Conservation (phyloP, 2,113 vertebrate species). For the Crotalus horridus region DNA sequence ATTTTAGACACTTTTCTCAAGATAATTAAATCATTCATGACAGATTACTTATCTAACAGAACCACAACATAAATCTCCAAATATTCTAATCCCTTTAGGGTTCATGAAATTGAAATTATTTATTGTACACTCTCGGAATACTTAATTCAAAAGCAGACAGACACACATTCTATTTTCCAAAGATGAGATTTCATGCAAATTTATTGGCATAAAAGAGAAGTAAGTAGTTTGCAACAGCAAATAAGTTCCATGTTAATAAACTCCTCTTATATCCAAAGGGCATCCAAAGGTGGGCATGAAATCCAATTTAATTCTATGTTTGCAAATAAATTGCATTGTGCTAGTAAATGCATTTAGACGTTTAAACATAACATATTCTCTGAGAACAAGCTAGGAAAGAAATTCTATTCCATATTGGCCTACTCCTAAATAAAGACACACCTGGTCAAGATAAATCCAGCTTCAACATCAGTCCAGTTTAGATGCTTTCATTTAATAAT, state of each 20-base stretch:
- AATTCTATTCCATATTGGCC: not conserved
- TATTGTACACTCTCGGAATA: constrained; percentile 41
- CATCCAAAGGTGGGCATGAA: not conserved
- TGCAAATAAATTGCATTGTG: not conserved
- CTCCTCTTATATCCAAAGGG: not conserved
- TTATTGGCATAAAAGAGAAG: not conserved
- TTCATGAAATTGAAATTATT: constrained; percentile 59
- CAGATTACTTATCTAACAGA: constrained; percentile 47
- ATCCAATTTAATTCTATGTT: not conserved
- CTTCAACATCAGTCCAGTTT: not conserved
- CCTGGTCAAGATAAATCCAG: not conserved
- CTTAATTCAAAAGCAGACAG: constrained; percentile 25
- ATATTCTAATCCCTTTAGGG: constrained; percentile 56
- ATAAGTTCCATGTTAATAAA: not conserved
- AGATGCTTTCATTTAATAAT: not conserved
- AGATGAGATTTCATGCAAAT: constrained; percentile 11
- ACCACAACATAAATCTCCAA: constrained; percentile 47
- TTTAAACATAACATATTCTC: not conserved
- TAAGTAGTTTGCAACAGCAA: not conserved
- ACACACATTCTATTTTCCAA: not conserved
- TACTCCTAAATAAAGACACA: not conserved
- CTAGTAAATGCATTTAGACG: not conserved
- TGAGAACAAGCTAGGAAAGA: not conserved
- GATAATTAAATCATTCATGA: constrained; percentile 52
- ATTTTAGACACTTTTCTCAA: constrained; percentile 44